Percentiles rank a stretch among this genome's conserved stretches.
phyloP scores from a whole-genome alignment of 2,113 vertebrate genomes.

The Globicephala melas region DNA sequence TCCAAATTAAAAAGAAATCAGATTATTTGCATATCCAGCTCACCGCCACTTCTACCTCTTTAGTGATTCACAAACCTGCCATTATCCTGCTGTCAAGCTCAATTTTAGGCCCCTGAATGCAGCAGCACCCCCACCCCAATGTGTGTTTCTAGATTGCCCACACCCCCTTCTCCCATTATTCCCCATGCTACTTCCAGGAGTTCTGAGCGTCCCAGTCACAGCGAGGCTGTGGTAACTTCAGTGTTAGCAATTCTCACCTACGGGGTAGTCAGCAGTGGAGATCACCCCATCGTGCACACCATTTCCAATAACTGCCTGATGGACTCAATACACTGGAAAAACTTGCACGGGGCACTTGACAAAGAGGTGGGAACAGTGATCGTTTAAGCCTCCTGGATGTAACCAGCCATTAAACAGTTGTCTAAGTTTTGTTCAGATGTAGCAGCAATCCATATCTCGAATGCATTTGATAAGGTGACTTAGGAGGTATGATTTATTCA shows the following conservation, averaged over 20 bases:
- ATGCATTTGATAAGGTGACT: not conserved
- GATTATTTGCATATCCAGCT: not conserved
- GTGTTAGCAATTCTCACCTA: not conserved
- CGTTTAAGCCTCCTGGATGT: not conserved
- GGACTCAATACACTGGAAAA: not conserved
- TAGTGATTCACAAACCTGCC: not conserved
- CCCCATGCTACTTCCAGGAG: not conserved
- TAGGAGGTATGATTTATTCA: not conserved
- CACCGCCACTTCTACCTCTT: not conserved
- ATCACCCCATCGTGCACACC: fast-evolving
- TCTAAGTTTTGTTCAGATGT: not conserved
- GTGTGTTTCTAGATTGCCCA: not conserved
- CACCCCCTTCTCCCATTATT: not conserved
- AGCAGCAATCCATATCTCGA: not conserved
- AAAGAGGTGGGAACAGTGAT: not conserved
- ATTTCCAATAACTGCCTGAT: not conserved
- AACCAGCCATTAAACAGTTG: not conserved
- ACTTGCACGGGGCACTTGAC: not conserved
- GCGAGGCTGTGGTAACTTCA: fast-evolving
- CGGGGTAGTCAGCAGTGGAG: fast-evolving
- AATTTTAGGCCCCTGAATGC: not conserved
- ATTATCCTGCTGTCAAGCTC: not conserved
- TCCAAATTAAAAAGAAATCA: not conserved
- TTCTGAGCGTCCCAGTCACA: fast-evolving
- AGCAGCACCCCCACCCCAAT: not conserved